Conservation (phyloP, 2,797 vertebrate species). For the Remorina albescens region DNA sequence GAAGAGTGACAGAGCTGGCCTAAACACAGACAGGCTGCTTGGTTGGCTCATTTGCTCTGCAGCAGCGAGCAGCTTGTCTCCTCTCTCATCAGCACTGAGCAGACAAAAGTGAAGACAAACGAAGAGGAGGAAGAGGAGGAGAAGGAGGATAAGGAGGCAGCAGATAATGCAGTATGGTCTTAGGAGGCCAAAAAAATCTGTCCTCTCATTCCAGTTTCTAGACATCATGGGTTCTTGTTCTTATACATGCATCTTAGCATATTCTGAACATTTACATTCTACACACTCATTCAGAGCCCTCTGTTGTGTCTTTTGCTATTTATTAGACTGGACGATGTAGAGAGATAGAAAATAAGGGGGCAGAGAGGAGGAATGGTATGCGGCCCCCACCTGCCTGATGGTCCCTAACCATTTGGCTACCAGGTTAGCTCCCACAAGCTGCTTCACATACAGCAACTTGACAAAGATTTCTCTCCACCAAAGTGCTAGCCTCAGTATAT, state of each 20-base stretch:
- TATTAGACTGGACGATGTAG: no score
- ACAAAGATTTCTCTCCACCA: constrained; percentile 14
- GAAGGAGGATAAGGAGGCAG: background rate
- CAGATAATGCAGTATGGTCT: constrained; percentile 6
- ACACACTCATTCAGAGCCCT: background rate
- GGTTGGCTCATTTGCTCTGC: constrained; percentile 21
- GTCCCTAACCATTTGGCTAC: no score
- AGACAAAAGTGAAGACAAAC: constrained; percentile 9
- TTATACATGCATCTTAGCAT: background rate
- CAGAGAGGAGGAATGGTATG: no score
- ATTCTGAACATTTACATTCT: background rate
- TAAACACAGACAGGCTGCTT: background rate
- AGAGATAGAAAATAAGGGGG: no score
- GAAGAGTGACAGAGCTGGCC: constrained; percentile 1
- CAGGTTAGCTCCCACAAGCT: no score
- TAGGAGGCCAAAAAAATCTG: background rate
- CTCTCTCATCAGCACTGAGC: constrained; percentile 7
- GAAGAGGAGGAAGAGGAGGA: background rate
- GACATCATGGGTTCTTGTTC: background rate
- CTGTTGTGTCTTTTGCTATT: no score
- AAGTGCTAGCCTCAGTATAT: constrained; percentile 14
- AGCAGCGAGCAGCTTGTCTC: constrained; percentile 13
- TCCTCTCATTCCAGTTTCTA: background rate
- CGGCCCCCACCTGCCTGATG: no score
- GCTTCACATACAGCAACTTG: constrained; percentile 11